A percentile compares a stretch with the other conserved stretches of the same genome.
phyloP scores from a whole-genome alignment of 37 sponge, comb jelly and placozoan species.

The Sycon ciliatum region DNA sequence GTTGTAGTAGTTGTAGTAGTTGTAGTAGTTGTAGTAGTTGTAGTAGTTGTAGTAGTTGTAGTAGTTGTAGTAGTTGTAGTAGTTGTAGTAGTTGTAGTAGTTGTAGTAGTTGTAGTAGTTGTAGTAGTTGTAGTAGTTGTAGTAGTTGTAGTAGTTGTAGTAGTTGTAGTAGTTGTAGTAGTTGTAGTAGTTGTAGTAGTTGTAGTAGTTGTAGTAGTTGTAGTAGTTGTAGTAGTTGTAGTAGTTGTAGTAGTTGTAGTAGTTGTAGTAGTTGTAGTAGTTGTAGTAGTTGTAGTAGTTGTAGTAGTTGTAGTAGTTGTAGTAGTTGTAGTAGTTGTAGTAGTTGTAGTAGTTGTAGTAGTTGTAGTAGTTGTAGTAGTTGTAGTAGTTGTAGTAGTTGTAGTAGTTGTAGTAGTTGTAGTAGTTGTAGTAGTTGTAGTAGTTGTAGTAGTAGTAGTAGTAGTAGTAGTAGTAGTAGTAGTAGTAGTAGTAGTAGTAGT shows the following conservation, averaged over 20 bases:
- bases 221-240: not conserved
- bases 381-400: not conserved
- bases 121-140: not conserved
- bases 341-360: not conserved
- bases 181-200: not conserved
- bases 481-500: not conserved
- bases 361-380: not conserved
- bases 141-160: not conserved
- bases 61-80: not conserved
- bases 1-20: not conserved
- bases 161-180: not conserved
- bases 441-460: not conserved
- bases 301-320: not conserved
- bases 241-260: not conserved
- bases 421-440: not conserved
- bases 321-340: not conserved
- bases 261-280: not conserved
- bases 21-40: not conserved
- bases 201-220: not conserved
- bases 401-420: not conserved
- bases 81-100: not conserved
- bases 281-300: not conserved
- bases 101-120: not conserved
- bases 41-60: not conserved
- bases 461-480: conserved; percentile 1